phyloP scores from a whole-genome alignment of 2,113 vertebrate species.

The Daphoenositta chrysoptera region DNA sequence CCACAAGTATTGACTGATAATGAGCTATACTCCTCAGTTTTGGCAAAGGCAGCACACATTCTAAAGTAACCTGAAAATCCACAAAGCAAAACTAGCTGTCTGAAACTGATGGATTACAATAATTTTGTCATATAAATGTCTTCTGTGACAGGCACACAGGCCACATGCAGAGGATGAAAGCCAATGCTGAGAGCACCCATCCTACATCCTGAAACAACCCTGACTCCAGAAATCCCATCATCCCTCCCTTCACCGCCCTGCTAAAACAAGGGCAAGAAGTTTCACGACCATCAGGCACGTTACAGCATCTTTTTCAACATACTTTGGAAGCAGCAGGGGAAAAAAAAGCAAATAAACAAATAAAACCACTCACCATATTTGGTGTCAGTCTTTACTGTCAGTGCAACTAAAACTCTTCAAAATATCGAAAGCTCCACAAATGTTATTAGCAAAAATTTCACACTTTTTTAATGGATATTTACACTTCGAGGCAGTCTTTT shows the following conservation, averaged over 20 bases:
- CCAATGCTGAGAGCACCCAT: not conserved
- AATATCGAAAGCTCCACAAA: conserved; percentile 4
- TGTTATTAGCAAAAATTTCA: not conserved
- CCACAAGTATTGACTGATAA: not conserved
- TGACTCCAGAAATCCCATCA: not conserved
- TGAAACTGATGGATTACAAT: not conserved
- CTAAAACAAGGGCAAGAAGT: conserved; percentile 7
- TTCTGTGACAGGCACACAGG: not conserved
- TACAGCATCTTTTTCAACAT: not conserved
- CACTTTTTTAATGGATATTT: conserved; percentile 42
- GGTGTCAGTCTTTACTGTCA: conserved; percentile 54
- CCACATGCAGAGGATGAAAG: not conserved
- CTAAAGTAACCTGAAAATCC: not conserved
- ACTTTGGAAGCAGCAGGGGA: not conserved
- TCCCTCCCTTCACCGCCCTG: not conserved
- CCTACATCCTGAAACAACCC: not conserved
- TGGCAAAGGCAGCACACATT: not conserved
- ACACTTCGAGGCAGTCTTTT: conserved; percentile 11
- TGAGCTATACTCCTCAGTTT: fast-evolving
- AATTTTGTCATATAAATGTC: not conserved
- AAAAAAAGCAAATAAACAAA: conserved; percentile 4
- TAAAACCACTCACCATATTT: conserved; percentile 36
- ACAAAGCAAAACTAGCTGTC: not conserved
- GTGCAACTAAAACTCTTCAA: conserved; percentile 20
- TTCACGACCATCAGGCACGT: not conserved